A percentile compares a stretch with the other conserved stretches of the same genome.
Conservation (phyloP, 2,888 invertebrate genomes). For the Campoplex capitator region DNA sequence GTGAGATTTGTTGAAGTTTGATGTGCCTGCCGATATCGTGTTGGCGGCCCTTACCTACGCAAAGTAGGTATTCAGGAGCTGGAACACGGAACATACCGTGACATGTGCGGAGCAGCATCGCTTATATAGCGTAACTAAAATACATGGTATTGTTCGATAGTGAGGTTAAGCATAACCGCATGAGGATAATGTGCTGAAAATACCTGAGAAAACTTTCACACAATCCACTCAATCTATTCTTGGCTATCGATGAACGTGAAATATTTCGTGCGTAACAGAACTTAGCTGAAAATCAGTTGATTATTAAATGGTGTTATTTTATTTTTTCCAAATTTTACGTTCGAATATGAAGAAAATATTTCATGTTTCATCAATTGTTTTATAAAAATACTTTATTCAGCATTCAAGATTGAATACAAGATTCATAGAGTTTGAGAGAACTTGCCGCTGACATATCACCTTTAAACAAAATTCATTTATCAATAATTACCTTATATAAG, state of each 20-base stretch:
- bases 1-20: slow-evolving; percentile 51
- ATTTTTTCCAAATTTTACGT: too few relatives aligned
- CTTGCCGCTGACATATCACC: not conserved
- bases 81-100: slow-evolving; percentile 44
- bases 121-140: slow-evolving; percentile 9
- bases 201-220: slow-evolving; percentile 23
- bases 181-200: slow-evolving; percentile 17
- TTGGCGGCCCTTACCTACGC: slow-evolving; percentile 31
- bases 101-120: slow-evolving; percentile 35
- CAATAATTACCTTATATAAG: not conserved
- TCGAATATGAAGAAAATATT: too few relatives aligned
- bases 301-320: too few relatives aligned
- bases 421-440: not conserved
- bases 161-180: slow-evolving; percentile 9
- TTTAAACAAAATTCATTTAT: not conserved
- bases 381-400: not conserved
- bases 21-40: slow-evolving; percentile 53
- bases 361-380: too few relatives aligned
- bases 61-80: slow-evolving; percentile 37
- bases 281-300: too few relatives aligned
- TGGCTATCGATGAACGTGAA: not conserved
- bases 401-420: not conserved
- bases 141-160: slow-evolving; percentile 11
- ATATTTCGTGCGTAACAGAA: too few relatives aligned
- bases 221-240: slow-evolving; percentile 32